These are phyloP conservation scores for Casuarius casuarius DNA, from an alignment of 2,113 vertebrate species.

Conservation along the genomic window DNA sequence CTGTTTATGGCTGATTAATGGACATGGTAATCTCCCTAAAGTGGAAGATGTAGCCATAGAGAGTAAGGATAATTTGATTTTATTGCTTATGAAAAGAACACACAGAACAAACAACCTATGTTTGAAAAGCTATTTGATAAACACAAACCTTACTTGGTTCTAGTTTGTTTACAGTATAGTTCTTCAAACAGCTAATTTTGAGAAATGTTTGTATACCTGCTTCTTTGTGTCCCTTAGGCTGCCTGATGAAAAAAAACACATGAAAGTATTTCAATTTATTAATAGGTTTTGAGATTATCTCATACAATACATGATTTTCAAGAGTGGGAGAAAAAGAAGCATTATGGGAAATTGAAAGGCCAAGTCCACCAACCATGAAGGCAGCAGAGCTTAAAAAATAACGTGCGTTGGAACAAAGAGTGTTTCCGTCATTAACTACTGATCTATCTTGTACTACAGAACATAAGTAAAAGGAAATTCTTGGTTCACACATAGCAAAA, in stretches of 20 bases:
- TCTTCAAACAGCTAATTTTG: neutral
- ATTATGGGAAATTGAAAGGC: neutral
- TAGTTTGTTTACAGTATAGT: neutral
- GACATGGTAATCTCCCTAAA: neutral
- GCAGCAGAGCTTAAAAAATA: neutral
- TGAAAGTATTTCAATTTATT: neutral
- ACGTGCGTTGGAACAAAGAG: neutral
- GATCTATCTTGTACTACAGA: neutral
- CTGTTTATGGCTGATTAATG: neutral
- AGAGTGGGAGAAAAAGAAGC: neutral
- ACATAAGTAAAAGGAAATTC: neutral
- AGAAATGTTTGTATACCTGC: neutral
- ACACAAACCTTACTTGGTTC: neutral
- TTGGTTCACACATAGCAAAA: neutral
- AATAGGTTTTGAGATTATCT: neutral
- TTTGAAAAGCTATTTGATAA: neutral
- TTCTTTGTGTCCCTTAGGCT: neutral
- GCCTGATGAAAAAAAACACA: neutral
- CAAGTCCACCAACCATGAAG: neutral
- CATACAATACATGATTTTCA: neutral
- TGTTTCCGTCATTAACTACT: neutral
- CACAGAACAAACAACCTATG: neutral
- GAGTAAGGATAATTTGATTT: neutral
- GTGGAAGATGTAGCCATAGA: neutral
- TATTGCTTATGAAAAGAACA: neutral